These are phyloP conservation scores for Paramormyrops hopkinsi DNA, from an alignment of 2,797 vertebrate genomes.

Conservation along the genomic window DNA sequence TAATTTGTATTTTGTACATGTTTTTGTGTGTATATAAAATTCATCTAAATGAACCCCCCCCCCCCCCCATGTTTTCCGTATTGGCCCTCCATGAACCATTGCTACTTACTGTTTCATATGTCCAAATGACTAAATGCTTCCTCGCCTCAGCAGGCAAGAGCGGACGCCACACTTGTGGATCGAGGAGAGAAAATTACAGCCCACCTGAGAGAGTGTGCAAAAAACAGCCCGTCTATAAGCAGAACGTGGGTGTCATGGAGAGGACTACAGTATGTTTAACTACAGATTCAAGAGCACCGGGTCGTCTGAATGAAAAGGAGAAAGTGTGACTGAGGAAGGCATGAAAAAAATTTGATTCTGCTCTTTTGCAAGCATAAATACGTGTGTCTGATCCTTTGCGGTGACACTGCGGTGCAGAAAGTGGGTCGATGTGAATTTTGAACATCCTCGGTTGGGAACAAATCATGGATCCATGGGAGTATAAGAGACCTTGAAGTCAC, in stretches of 20 bases:
- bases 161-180: background rate
- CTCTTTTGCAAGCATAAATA: background rate
- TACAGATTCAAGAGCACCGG: background rate
- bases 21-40: background rate
- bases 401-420: slow-evolving; percentile 22
- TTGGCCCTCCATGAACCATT: background rate
- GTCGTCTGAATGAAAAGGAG: background rate
- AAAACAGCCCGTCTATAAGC: background rate
- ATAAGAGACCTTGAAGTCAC: background rate
- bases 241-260: background rate
- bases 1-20: background rate
- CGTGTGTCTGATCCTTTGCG: background rate
- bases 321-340: background rate
- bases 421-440: slow-evolving; percentile 45
- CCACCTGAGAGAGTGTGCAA: background rate
- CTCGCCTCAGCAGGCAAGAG: background rate
- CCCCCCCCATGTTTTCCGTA: background rate
- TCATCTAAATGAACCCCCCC: background rate
- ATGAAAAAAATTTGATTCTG: background rate
- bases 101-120: background rate
- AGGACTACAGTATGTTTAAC: background rate
- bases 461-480: slow-evolving; percentile 19
- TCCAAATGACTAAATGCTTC: background rate
- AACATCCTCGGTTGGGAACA: slow-evolving; percentile 40
- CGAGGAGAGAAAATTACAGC: background rate